These are phyloP conservation scores for Watsonalla binaria DNA, from an alignment of 2,888 invertebrate species.

Conservation along the genomic window DNA sequence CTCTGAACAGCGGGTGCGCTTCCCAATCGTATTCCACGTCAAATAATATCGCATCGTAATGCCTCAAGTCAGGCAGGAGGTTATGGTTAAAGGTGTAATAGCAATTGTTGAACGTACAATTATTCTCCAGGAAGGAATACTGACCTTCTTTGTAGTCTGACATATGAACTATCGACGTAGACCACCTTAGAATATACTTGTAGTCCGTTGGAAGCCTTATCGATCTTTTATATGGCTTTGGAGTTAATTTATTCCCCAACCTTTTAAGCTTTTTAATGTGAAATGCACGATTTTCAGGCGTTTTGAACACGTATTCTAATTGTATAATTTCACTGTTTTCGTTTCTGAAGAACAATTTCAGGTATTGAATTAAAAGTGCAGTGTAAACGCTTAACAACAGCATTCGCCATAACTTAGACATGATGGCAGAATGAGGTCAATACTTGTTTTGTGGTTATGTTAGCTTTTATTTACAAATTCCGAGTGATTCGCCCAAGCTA, in stretches of 20 bases:
- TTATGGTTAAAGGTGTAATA: constrained; percentile 50
- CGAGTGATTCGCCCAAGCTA: background rate
- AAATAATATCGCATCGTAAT: constrained; percentile 74
- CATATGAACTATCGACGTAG: constrained; percentile 32
- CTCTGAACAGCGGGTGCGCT: constrained; percentile 37
- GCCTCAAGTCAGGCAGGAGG: constrained; percentile 43
- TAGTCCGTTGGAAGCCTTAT: constrained; percentile 45
- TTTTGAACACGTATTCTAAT: constrained; percentile 36
- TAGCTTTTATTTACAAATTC: background rate
- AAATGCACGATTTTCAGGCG: constrained; percentile 23
- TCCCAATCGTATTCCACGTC: constrained; percentile 64
- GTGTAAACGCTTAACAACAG: constrained; percentile 35
- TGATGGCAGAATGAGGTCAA: constrained; percentile 17
- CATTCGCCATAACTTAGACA: constrained; percentile 45
- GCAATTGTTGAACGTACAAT: constrained; percentile 65
- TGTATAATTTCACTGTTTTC: constrained; percentile 31
- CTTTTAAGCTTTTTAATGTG: constrained; percentile 29
- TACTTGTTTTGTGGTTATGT: background rate
- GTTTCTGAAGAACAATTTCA: constrained; percentile 25
- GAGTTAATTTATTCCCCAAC: constrained; percentile 16
- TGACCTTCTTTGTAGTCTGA: constrained; percentile 37
- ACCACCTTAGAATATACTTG: constrained; percentile 54
- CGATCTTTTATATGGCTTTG: constrained; percentile 22
- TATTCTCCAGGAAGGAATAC: constrained; percentile 35
- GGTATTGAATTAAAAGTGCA: constrained; percentile 33